These are phyloP conservation scores for Gephyroberyx darwinii DNA, from an alignment of 2,797 vertebrate species.

Conservation along the genomic window DNA sequence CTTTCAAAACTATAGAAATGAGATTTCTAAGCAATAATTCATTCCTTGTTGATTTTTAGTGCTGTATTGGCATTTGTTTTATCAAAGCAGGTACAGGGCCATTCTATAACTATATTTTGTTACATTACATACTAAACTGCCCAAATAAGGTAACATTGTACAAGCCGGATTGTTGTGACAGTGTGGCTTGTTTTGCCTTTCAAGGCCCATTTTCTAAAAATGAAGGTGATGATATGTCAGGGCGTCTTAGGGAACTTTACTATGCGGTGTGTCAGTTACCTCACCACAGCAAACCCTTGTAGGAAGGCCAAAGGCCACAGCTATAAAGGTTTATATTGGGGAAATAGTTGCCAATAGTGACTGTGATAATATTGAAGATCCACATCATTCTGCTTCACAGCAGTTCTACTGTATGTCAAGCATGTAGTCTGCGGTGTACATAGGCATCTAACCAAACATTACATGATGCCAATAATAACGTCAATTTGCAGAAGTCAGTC, in stretches of 20 bases:
- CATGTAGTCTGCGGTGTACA: background rate
- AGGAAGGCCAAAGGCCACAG: slow-evolving; percentile 38
- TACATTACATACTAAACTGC: no score
- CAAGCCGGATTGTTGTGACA: slow-evolving; percentile 8
- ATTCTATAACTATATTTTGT: background rate
- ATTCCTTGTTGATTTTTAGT: slow-evolving; percentile 13
- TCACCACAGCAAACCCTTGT: slow-evolving; percentile 24
- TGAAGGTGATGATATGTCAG: slow-evolving; percentile 34
- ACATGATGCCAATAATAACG: slow-evolving; percentile 9
- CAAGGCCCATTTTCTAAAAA: slow-evolving; percentile 35
- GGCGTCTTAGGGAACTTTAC: slow-evolving; percentile 21
- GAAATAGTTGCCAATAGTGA: slow-evolving; percentile 25
- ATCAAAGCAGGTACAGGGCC: background rate
- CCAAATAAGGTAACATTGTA: background rate
- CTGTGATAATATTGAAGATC: slow-evolving; percentile 32
- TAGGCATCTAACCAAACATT: background rate
- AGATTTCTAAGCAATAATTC: slow-evolving; percentile 8
- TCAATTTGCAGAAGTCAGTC: background rate
- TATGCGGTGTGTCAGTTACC: slow-evolving; percentile 30
- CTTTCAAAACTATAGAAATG: slow-evolving; percentile 21
- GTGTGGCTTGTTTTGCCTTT: slow-evolving; percentile 33
- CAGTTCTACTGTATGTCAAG: slow-evolving; percentile 3
- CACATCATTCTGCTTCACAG: slow-evolving; percentile 17
- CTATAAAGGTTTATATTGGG: slow-evolving; percentile 41
- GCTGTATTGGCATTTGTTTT: background rate